Conservation (phyloP, 2,113 vertebrate species). For the Sinocyclocheilus anophthalmus region DNA sequence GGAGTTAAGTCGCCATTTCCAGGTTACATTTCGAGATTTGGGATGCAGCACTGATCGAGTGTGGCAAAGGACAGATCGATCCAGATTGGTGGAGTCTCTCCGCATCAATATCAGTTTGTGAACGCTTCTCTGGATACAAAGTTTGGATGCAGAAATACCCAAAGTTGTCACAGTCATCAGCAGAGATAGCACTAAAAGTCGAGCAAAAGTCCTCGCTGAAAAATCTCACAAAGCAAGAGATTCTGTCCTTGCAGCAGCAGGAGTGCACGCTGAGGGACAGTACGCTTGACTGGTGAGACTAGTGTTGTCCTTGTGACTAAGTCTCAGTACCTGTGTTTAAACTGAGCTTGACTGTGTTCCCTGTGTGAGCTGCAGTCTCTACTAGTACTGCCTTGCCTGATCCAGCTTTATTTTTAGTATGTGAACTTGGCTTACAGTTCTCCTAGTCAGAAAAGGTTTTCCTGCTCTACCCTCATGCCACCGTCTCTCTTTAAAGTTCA, state of each 20-base stretch:
- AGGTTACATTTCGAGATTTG: conserved; percentile 65
- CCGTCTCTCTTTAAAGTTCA: conserved; percentile 52
- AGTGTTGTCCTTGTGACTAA: conserved; percentile 19
- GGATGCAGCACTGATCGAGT: conserved; percentile 16
- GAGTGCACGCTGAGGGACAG: background rate
- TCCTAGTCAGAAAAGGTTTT: conserved; percentile 64
- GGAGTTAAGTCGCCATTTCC: conserved; percentile 63
- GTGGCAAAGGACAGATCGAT: conserved; percentile 31
- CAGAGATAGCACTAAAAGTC: background rate
- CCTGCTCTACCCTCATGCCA: conserved; percentile 60
- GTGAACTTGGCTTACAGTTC: conserved; percentile 77
- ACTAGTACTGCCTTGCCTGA: conserved; percentile 75
- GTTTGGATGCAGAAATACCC: background rate
- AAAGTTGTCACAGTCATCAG: background rate
- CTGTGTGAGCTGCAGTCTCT: conserved; percentile 65
- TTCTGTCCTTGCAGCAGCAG: background rate
- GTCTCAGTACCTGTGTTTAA: conserved; percentile 69
- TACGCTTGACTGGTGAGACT: background rate
- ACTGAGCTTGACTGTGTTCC: conserved; percentile 67
- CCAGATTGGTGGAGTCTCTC: conserved; percentile 65
- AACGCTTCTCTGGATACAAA: background rate
- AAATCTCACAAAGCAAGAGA: background rate
- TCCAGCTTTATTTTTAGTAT: conserved; percentile 84
- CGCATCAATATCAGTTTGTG: conserved; percentile 53
- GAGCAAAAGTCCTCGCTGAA: background rate